These are phyloP conservation scores for Miichthys miiuy DNA, from an alignment of 2,797 vertebrate species.

Conservation along the genomic window DNA sequence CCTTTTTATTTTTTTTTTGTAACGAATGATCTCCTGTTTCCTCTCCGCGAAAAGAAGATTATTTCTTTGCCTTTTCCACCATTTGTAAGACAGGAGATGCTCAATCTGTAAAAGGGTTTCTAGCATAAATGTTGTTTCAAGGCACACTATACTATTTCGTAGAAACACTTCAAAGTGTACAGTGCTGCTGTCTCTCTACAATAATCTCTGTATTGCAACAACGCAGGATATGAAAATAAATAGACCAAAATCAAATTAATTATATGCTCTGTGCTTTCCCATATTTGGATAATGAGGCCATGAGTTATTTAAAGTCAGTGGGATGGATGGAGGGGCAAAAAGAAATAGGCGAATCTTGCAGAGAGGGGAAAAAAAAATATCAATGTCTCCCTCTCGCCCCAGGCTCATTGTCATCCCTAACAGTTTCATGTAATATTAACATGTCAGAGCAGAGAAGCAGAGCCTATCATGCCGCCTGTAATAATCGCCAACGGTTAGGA, in stretches of 20 bases:
- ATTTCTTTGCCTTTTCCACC: neutral
- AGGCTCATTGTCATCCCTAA: conserved; percentile 79
- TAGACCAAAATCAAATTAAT: conserved; percentile 72
- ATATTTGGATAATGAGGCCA: conserved; percentile 84
- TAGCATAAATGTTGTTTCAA: conserved; percentile 2
- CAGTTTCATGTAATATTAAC: conserved; percentile 84
- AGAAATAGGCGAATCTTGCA: conserved; percentile 54
- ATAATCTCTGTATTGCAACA: conserved; percentile 33
- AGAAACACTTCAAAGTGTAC: neutral
- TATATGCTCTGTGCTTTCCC: conserved; percentile 60
- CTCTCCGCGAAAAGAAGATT: conserved; percentile 6
- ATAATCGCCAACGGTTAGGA: conserved; percentile 68
- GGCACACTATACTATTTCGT: conserved; percentile 4
- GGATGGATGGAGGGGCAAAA: conserved; percentile 46
- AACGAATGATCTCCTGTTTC: conserved; percentile 9
- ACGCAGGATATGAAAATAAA: conserved; percentile 62
- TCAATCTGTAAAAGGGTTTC: neutral
- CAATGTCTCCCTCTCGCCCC: conserved; percentile 62
- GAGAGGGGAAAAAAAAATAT: conserved; percentile 22
- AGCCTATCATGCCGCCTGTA: conserved; percentile 61
- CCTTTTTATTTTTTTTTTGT: conserved; percentile 11
- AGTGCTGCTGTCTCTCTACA: neutral
- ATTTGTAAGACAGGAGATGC: neutral
- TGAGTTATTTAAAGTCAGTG: conserved; percentile 80
- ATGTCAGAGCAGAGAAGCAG: conserved; percentile 72